Evolutionary conservation across 2,888 invertebrate species (phyloP).

Genomic region (Caenorhabditis becei): DNA sequence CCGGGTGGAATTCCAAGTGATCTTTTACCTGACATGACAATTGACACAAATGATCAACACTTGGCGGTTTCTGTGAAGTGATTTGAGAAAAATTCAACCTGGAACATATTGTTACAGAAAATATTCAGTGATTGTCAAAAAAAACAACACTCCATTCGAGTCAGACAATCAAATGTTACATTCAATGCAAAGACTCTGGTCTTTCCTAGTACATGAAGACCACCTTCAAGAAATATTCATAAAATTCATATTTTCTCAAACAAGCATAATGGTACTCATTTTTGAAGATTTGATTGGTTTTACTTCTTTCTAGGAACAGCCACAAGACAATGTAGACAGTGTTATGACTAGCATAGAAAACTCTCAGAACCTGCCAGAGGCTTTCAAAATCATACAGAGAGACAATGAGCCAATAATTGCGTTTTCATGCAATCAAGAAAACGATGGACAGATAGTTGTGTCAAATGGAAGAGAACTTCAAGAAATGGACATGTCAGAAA

Average conservation of each 20-base stretch:
- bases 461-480: constrained; percentile 97
- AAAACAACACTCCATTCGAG: constrained; percentile 93
- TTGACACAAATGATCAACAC: constrained; percentile 68
- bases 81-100: not conserved
- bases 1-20: constrained; percentile 78
- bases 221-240: constrained; percentile 95
- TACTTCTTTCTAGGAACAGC: not conserved
- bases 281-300: not conserved
- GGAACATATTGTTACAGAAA: constrained; percentile 57
- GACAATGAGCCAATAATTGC: constrained; percentile 98
- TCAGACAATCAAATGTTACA: constrained; percentile 85
- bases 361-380: constrained; percentile 84
- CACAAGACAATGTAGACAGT: not conserved
- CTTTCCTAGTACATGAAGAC: constrained; percentile 93
- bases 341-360: constrained; percentile 36
- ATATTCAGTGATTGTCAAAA: constrained; percentile 67
- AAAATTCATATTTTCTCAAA: constrained; percentile 89
- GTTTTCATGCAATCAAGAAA: constrained; percentile 87
- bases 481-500: constrained; percentile 95
- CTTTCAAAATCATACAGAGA: constrained; percentile 96
- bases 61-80: constrained; percentile 62
- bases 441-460: constrained; percentile 89
- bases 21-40: constrained; percentile 76
- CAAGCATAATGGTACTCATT: constrained; percentile 45
- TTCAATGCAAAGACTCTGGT: constrained; percentile 89